phyloP scores from a whole-genome alignment of 2,888 invertebrate genomes.

The Dendrolimus houi region DNA sequence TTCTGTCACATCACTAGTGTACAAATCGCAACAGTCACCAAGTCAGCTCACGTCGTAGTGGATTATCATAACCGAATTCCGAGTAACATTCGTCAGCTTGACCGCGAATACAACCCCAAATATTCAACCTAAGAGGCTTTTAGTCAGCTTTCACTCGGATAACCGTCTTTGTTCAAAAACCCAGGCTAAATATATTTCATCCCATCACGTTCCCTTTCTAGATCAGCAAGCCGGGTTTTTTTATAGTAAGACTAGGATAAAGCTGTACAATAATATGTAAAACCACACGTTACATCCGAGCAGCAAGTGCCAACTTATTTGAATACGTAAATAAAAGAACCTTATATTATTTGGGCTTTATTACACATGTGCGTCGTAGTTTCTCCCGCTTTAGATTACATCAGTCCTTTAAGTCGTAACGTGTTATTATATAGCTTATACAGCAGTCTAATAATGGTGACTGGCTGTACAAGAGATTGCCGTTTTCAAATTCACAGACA shows the following conservation, averaged over 20 bases:
- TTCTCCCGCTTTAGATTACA: no score
- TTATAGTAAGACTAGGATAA: neutral
- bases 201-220: neutral
- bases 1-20: neutral
- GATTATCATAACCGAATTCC: slow-evolving; percentile 15
- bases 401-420: no score
- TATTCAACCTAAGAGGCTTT: neutral
- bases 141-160: slow-evolving; percentile 5
- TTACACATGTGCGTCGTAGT: neutral
- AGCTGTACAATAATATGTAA: neutral
- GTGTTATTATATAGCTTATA: no score
- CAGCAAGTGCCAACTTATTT: neutral
- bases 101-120: neutral
- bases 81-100: neutral
- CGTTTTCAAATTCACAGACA: no score
- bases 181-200: neutral
- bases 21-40: slow-evolving; percentile 6
- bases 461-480: no score
- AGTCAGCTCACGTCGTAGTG: slow-evolving; percentile 11
- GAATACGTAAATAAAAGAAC: neutral
- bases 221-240: neutral
- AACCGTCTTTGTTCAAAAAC: slow-evolving; percentile 2
- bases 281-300: neutral
- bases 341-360: neutral
- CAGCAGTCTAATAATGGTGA: no score